Conservation (phyloP, 37 sponge, comb jelly and placozoan species). For the Aphrocallistes beatrix region DNA sequence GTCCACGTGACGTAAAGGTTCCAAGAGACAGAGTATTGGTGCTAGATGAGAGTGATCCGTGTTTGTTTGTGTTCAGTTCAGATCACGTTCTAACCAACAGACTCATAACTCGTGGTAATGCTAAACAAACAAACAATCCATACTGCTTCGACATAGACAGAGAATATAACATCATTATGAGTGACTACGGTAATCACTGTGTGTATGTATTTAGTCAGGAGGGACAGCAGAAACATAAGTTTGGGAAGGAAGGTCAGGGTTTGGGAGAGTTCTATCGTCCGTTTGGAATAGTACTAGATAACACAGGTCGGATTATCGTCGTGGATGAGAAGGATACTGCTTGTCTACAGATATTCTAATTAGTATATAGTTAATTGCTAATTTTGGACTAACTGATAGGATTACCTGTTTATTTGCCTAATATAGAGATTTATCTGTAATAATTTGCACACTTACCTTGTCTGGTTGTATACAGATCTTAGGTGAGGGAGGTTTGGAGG, state of each 20-base stretch:
- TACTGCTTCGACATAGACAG: conserved; percentile 9
- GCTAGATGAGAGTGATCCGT: conserved; percentile 12
- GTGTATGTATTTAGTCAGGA: conserved; percentile 8
- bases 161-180: conserved; percentile 12
- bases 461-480: neutral
- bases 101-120: conserved; percentile 2
- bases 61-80: conserved; percentile 12
- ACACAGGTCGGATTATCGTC: neutral
- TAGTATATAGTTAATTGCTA: too few species aligned
- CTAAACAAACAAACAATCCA: neutral
- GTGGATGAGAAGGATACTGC: neutral
- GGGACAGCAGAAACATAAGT: neutral
- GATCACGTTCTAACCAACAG: conserved; percentile 14
- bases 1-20: conserved; percentile 13
- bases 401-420: too few species aligned
- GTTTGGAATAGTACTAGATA: neutral
- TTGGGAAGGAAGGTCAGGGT: conserved; percentile 19
- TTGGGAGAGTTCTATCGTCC: neutral
- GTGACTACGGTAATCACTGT: conserved; percentile 17
- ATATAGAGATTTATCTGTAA: too few species aligned
- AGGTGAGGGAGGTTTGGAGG: neutral
- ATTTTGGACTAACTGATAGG: too few species aligned
- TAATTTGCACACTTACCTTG: neutral
- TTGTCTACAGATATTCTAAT: conserved; percentile 1
- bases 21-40: conserved; percentile 12